Percentiles rank a stretch among this genome's conserved stretches.
Evolutionary conservation across 2,888 invertebrate species (phyloP).

Genomic region (Leuctra nigra): DNA sequence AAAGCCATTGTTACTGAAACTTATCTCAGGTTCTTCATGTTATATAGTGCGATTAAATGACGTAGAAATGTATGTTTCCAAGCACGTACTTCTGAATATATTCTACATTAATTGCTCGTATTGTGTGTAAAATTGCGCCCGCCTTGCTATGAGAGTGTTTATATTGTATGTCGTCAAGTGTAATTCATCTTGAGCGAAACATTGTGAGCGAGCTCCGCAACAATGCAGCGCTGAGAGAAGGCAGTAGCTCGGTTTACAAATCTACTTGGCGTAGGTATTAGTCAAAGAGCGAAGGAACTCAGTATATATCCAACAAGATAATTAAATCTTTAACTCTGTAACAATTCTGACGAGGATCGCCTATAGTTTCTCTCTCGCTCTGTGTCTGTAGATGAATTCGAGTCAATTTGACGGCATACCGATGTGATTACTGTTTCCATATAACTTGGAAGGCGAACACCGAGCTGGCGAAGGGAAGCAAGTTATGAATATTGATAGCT

Average conservation of each 20-base stretch:
- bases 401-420: constrained; percentile 5
- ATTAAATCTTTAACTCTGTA: constrained; percentile 7
- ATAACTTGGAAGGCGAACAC: too few species aligned
- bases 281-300: constrained; percentile 6
- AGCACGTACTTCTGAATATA: not conserved
- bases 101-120: constrained; percentile 14
- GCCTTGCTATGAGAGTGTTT: not conserved
- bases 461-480: not conserved
- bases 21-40: constrained; percentile 3
- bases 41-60: constrained; percentile 16
- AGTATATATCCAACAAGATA: constrained; percentile 3
- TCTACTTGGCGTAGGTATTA: constrained; percentile 3
- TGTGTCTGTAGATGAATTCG: not conserved
- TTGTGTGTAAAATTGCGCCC: constrained; percentile 15
- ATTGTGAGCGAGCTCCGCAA: not conserved
- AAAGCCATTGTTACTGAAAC: constrained; percentile 7
- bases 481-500: constrained; percentile 1
- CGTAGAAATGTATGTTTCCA: constrained; percentile 12
- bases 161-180: constrained; percentile 1
- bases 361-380: not conserved
- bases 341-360: not conserved
- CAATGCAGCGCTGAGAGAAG: not conserved
- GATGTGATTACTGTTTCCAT: constrained; percentile 4
- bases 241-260: constrained; percentile 8
- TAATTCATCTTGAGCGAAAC: constrained; percentile 7